These are phyloP conservation scores for Mizuhopecten yessoensis DNA, from an alignment of 1,140 invertebrate species.

Conservation along the genomic window DNA sequence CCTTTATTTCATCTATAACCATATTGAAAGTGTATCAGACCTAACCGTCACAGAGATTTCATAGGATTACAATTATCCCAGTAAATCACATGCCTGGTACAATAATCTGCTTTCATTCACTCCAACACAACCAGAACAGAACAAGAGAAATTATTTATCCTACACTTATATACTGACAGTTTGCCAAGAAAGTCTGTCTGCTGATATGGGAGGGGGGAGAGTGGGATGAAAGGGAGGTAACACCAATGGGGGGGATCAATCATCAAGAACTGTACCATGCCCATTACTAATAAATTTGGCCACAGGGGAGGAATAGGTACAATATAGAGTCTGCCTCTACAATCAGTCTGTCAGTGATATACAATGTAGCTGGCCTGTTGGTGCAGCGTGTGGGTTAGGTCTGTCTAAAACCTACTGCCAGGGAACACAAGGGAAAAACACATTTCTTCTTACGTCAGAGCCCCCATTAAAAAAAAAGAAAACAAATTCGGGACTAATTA, in stretches of 20 bases:
- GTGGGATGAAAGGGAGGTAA: background rate
- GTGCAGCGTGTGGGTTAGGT: background rate
- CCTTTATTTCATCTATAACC: background rate
- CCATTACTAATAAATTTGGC: background rate
- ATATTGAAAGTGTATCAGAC: background rate
- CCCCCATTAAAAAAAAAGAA: background rate
- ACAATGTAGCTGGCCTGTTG: background rate
- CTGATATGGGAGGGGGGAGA: background rate
- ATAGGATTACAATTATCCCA: background rate
- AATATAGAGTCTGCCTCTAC: background rate
- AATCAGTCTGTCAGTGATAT: background rate
- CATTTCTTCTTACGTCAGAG: slow-evolving; percentile 5
- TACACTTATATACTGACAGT: background rate
- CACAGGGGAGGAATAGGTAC: background rate
- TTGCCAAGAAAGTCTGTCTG: slow-evolving; percentile 10
- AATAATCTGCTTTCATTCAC: background rate
- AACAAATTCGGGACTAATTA: background rate
- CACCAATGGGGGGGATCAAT: background rate
- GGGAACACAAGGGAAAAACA: background rate
- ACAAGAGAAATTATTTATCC: background rate
- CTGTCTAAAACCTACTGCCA: background rate
- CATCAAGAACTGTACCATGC: background rate
- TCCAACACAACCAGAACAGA: background rate
- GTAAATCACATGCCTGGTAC: background rate
- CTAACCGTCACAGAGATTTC: too few relatives aligned